Percentiles rank a stretch among this genome's conserved stretches.
Conservation (phyloP, 2,113 vertebrate species). For the Dascyllus trimaculatus region DNA sequence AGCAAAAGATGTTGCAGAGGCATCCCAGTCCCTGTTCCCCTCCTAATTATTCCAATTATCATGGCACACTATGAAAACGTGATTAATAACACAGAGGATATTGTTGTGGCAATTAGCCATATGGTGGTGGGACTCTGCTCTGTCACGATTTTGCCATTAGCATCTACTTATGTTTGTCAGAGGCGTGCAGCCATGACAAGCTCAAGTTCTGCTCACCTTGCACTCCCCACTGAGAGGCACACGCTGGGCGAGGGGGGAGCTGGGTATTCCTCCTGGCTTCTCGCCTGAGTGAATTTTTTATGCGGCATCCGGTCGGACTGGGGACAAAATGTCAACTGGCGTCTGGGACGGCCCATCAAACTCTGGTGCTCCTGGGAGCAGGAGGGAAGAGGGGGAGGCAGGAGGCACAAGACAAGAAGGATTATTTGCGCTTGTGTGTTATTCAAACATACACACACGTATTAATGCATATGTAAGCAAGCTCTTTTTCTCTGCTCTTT, state of each 20-base stretch:
- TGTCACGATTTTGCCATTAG: slow-evolving; percentile 99
- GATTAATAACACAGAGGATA: slow-evolving; percentile 99
- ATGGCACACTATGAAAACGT: slow-evolving; percentile 99
- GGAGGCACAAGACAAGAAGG: slow-evolving; percentile 58
- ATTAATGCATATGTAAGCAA: slow-evolving; percentile 14
- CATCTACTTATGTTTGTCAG: slow-evolving; percentile 99
- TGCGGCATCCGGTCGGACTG: slow-evolving; percentile 91
- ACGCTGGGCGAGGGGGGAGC: slow-evolving; percentile 83
- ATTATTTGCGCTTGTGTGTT: slow-evolving; percentile 69
- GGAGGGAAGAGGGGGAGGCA: slow-evolving; percentile 57
- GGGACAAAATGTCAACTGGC: slow-evolving; percentile 93
- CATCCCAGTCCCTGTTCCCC: slow-evolving; percentile 89
- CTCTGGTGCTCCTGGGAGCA: slow-evolving; percentile 78
- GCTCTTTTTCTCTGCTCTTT: neutral
- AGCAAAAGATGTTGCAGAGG: slow-evolving; percentile 81
- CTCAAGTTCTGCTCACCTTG: slow-evolving; percentile 98
- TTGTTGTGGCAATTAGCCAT: slow-evolving; percentile 99
- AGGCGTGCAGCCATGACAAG: slow-evolving; percentile 99
- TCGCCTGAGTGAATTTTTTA: slow-evolving; percentile 92
- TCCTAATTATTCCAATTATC: slow-evolving; percentile 99
- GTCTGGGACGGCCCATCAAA: slow-evolving; percentile 90
- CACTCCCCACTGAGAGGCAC: slow-evolving; percentile 90
- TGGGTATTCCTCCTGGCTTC: slow-evolving; percentile 90
- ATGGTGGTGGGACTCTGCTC: slow-evolving; percentile 99
- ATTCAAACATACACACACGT: slow-evolving; percentile 41